Percentiles rank a stretch among this genome's conserved stretches.
Evolutionary conservation across 2,888 invertebrate species (phyloP).

Genomic region (Idaea biselata): DNA sequence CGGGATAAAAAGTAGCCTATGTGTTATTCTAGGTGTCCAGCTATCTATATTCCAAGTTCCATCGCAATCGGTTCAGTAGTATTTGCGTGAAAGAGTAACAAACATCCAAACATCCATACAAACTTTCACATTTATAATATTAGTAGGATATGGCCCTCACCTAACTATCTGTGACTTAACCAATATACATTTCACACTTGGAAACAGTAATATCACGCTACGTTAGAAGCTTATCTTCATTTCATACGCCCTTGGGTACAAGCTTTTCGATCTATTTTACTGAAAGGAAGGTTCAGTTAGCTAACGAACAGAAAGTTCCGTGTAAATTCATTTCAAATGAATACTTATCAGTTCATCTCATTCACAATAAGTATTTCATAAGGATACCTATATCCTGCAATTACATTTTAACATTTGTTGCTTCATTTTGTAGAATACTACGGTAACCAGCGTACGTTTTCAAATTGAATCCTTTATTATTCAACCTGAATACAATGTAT

Average conservation of each 20-base stretch:
- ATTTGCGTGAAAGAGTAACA: too few relatives aligned
- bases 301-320: not conserved
- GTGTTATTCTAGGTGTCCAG: too few relatives aligned
- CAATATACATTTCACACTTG: conserved; percentile 17
- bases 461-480: not conserved
- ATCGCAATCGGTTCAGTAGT: too few relatives aligned
- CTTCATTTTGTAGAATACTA: not conserved
- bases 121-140: too few relatives aligned
- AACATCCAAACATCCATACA: too few relatives aligned
- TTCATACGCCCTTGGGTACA: not conserved
- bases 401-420: not conserved
- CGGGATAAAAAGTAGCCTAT: too few relatives aligned
- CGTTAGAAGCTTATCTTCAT: not conserved
- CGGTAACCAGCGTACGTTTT: not conserved
- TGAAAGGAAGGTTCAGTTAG: not conserved
- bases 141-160: too few relatives aligned
- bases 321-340: not conserved
- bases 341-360: not conserved
- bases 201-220: conserved; percentile 7
- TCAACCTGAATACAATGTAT: not conserved
- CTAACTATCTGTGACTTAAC: conserved; percentile 20
- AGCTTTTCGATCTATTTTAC: not conserved
- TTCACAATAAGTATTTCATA: not conserved
- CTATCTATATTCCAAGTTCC: too few relatives aligned
- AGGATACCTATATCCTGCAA: not conserved